These are phyloP conservation scores for Rosalia funebris DNA, from an alignment of 2,888 invertebrate species.

Conservation along the genomic window DNA sequence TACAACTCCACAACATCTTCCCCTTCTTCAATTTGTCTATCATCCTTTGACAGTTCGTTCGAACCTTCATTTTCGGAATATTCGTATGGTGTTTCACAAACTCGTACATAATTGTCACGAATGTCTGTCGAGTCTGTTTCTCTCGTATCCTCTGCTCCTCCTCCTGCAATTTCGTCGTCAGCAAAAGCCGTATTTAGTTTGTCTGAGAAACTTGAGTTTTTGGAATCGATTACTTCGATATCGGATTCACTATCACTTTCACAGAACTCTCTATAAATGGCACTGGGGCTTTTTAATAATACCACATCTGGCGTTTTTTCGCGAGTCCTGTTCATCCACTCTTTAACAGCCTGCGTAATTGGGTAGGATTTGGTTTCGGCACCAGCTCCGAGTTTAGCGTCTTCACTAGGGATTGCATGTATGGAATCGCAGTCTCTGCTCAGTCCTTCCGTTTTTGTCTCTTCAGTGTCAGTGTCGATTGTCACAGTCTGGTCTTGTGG, in stretches of 20 bases:
- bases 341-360: slow-evolving; percentile 70
- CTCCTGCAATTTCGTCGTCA: slow-evolving; percentile 22
- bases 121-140: slow-evolving; percentile 65
- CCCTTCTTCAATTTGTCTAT: slow-evolving; percentile 37
- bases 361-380: slow-evolving; percentile 57
- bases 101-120: slow-evolving; percentile 60
- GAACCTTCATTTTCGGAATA: slow-evolving; percentile 14
- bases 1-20: slow-evolving; percentile 57
- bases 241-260: slow-evolving; percentile 49
- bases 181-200: slow-evolving; percentile 32
- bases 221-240: slow-evolving; percentile 43
- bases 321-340: slow-evolving; percentile 67
- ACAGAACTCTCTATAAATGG: slow-evolving; percentile 57
- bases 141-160: slow-evolving; percentile 55
- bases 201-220: slow-evolving; percentile 20
- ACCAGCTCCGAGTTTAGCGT: slow-evolving; percentile 9
- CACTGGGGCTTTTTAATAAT: slow-evolving; percentile 60
- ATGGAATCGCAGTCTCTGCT: not conserved
- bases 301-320: slow-evolving; percentile 63
- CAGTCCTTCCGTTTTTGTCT: slow-evolving; percentile 22
- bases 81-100: slow-evolving; percentile 23
- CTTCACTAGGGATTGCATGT: too few relatives aligned
- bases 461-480: slow-evolving; percentile 20
- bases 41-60: slow-evolving; percentile 12
- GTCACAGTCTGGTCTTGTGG: slow-evolving; percentile 23